Evolutionary conservation across 2,113 vertebrate genomes (phyloP).

Genomic region (Zosterops japonicus): DNA sequence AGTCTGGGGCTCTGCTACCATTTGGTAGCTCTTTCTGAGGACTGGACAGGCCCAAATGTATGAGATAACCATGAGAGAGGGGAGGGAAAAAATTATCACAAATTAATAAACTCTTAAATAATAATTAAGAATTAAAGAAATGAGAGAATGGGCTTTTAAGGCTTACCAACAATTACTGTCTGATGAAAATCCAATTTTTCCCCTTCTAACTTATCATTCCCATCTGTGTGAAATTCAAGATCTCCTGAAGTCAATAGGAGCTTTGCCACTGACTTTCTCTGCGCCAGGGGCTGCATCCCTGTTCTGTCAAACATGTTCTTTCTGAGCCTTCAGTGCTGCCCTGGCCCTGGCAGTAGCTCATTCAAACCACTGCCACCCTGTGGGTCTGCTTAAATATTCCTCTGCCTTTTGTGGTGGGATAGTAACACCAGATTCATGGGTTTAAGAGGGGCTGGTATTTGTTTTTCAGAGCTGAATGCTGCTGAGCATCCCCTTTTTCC

Average conservation of each 20-base stretch:
- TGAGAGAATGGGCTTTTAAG: slow-evolving; percentile 16
- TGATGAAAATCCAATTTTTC: not conserved
- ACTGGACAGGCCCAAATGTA: not conserved
- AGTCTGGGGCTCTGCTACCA: not conserved
- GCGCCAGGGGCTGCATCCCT: not conserved
- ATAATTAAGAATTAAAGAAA: slow-evolving; percentile 11
- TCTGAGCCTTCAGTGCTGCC: not conserved
- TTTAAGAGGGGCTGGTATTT: not conserved
- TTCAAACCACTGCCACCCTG: not conserved
- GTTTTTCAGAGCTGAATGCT: not conserved
- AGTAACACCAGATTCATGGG: not conserved
- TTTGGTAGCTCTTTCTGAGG: slow-evolving; percentile 17
- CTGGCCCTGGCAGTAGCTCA: not conserved
- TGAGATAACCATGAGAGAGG: not conserved
- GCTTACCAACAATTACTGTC: slow-evolving; percentile 9
- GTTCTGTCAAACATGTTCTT: not conserved
- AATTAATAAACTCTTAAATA: slow-evolving; percentile 61
- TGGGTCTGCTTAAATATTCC: not conserved
- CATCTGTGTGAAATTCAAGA: not conserved
- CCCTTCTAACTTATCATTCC: not conserved
- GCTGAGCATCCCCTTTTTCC: not conserved
- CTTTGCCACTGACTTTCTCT: not conserved
- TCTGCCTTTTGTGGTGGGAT: not conserved
- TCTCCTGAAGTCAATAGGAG: not conserved
- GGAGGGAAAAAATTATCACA: not conserved